A percentile compares a stretch with the other conserved stretches of the same genome.
Evolutionary conservation across 1,140 invertebrate genomes (phyloP).

Genomic region (Trichonephila clavipes): DNA sequence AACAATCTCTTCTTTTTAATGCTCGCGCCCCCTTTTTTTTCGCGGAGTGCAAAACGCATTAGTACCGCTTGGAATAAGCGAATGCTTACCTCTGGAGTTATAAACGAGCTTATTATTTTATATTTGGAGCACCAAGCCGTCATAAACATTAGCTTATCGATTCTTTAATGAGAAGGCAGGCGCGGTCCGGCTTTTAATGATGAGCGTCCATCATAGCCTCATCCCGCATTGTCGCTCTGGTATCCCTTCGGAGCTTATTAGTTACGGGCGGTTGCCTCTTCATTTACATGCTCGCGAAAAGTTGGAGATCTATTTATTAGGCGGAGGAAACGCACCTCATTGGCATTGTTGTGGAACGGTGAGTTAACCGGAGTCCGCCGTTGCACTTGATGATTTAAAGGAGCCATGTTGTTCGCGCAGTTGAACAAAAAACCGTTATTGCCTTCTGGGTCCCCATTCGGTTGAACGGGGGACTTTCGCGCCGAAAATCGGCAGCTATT

Average conservation of each 20-base stretch:
- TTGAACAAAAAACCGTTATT: constrained; percentile 75
- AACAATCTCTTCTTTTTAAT: constrained; percentile 45
- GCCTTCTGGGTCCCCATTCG: constrained; percentile 55
- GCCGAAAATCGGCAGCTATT: constrained; percentile 14
- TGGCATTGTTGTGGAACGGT: constrained; percentile 72
- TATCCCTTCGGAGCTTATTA: constrained; percentile 75
- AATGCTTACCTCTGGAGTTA: constrained; percentile 69
- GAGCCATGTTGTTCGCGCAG: constrained; percentile 71
- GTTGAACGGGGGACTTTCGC: constrained; percentile 30
- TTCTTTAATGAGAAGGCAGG: constrained; percentile 68
- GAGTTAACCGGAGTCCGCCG: constrained; percentile 55
- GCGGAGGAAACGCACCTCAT: constrained; percentile 40
- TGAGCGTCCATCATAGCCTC: constrained; percentile 65
- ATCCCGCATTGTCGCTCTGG: constrained; percentile 52
- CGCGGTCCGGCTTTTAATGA: constrained; percentile 70
- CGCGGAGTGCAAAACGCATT: constrained; percentile 53
- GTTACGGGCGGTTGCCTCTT: constrained; percentile 69
- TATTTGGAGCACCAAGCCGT: constrained; percentile 74
- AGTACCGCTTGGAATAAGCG: constrained; percentile 74
- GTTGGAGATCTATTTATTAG: constrained; percentile 75
- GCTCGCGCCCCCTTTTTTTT: background rate
- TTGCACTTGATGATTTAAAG: constrained; percentile 65
- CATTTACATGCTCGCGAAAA: constrained; percentile 72
- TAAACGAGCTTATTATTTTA: constrained; percentile 77
- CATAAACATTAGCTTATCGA: constrained; percentile 77